phyloP scores from a whole-genome alignment of 2,113 vertebrate species.

The Trichechus manatus region DNA sequence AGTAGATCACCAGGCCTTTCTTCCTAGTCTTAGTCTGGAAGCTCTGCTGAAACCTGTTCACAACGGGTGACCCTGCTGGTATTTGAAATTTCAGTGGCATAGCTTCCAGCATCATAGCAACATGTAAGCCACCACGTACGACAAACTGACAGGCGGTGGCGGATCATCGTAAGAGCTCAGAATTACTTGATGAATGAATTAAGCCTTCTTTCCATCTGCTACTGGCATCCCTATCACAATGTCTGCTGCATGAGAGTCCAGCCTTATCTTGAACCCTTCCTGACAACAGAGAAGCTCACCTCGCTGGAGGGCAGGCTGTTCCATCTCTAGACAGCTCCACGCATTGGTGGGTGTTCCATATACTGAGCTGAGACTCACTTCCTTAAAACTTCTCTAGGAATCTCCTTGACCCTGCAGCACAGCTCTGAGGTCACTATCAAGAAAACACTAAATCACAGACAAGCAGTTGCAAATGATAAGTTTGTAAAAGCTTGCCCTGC shows the following conservation, averaged over 20 bases:
- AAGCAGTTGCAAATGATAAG: background rate
- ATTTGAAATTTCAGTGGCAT: too few species aligned
- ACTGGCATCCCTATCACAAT: background rate
- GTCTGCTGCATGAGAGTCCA: fast-evolving
- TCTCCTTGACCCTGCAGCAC: background rate
- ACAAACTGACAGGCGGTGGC: too few species aligned
- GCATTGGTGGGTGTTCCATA: too few species aligned
- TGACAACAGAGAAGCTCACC: fast-evolving
- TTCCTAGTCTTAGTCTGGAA: too few species aligned
- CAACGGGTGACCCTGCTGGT: too few species aligned
- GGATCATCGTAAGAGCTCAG: too few species aligned
- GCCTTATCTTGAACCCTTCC: background rate
- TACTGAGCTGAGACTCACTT: background rate
- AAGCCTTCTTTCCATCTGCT: background rate
- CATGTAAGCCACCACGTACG: too few species aligned
- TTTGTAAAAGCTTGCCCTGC: background rate
- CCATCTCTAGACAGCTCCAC: fast-evolving
- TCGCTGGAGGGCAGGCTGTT: background rate
- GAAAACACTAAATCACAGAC: background rate
- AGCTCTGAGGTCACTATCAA: background rate
- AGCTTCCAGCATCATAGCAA: too few species aligned
- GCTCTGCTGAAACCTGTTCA: too few species aligned
- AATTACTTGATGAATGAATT: background rate
- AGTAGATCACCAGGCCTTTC: too few species aligned
- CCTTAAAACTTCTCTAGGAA: background rate